A percentile compares a stretch with the other conserved stretches of the same genome.
Conservation (phyloP, 2,888 invertebrate genomes). For the Vesta saturnalis region DNA sequence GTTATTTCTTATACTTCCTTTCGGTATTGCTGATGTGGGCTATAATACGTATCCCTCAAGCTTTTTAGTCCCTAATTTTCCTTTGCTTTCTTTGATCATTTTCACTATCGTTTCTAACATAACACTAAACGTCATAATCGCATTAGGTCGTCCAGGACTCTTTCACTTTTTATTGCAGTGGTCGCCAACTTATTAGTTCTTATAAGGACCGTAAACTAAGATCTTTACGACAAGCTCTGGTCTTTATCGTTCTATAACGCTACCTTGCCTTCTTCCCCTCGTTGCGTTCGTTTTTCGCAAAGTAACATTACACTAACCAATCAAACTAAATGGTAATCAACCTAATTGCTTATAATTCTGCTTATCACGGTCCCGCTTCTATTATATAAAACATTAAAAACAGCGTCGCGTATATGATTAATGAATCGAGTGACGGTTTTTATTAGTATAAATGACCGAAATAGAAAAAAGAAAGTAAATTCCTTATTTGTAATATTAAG, state of each 20-base stretch:
- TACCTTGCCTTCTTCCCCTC: constrained; percentile 29
- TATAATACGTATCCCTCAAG: constrained; percentile 20
- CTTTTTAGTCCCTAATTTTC: constrained; percentile 22
- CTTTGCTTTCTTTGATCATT: constrained; percentile 31
- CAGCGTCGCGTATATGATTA: too few species aligned
- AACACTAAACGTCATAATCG: constrained; percentile 45
- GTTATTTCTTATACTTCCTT: constrained; percentile 17
- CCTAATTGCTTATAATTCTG: background rate
- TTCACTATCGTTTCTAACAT: constrained; percentile 37
- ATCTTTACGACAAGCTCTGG: constrained; percentile 38
- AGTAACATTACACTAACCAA: background rate
- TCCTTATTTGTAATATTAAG: too few species aligned
- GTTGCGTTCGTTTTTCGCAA: constrained; percentile 18
- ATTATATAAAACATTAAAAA: too few species aligned
- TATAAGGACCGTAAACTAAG: constrained; percentile 43
- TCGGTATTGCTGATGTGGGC: constrained; percentile 14
- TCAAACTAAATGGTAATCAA: background rate
- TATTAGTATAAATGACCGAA: too few species aligned
- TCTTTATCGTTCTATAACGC: constrained; percentile 43
- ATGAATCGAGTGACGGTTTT: too few species aligned
- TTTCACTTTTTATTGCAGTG: constrained; percentile 42
- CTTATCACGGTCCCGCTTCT: too few species aligned
- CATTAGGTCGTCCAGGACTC: constrained; percentile 36
- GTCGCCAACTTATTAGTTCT: constrained; percentile 45
- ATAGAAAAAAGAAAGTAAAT: too few species aligned